Conservation (phyloP, 2,113 vertebrate genomes). For the Phrynosoma blainvillii region DNA sequence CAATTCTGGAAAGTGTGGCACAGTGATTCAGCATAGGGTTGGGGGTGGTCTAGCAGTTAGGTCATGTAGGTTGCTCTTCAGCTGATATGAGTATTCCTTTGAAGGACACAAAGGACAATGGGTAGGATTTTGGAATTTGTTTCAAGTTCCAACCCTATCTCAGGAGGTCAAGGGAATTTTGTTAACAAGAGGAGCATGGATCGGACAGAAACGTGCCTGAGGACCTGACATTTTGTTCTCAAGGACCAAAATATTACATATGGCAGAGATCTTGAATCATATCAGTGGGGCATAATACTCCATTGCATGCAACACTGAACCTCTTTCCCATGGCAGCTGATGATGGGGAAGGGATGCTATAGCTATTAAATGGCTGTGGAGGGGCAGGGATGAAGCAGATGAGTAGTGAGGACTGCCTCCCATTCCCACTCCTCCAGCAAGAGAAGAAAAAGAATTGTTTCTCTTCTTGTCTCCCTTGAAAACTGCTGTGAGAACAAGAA, state of each 20-base stretch:
- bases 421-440: no score
- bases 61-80: background rate
- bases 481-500: no score
- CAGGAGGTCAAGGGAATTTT: background rate
- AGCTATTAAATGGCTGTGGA: no score
- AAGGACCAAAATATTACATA: background rate
- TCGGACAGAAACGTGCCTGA: background rate
- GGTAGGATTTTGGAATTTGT: background rate
- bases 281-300: no score
- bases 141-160: background rate
- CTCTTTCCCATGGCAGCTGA: no score
- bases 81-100: background rate
- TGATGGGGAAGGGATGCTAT: no score
- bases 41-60: no score
- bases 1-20: slow-evolving; percentile 8
- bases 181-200: background rate
- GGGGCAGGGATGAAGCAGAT: no score
- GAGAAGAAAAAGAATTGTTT: background rate
- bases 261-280: no score
- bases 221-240: background rate
- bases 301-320: no score
- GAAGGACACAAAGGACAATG: background rate
- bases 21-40: background rate
- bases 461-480: no score
- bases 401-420: no score